Percentiles rank a stretch among this genome's conserved stretches.
These are phyloP conservation scores for Lanius ludovicianus DNA, from an alignment of 2,113 vertebrate genomes.

Conservation along the genomic window DNA sequence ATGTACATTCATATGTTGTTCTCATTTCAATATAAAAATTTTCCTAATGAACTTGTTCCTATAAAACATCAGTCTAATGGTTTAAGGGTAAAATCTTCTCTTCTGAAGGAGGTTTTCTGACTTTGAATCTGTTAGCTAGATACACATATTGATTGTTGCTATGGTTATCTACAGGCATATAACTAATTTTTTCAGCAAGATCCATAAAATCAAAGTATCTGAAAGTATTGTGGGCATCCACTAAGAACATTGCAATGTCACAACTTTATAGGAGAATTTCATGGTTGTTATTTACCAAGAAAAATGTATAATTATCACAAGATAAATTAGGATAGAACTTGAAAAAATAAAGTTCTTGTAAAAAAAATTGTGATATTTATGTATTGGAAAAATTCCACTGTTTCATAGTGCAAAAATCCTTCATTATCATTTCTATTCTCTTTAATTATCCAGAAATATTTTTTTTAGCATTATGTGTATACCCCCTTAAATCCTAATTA, in stretches of 20 bases:
- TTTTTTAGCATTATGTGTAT: background rate
- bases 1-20: background rate
- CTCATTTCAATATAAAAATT: conserved; percentile 17
- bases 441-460: background rate
- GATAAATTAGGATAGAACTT: conserved; percentile 3
- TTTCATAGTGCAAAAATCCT: background rate
- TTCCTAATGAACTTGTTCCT: background rate
- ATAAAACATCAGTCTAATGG: background rate
- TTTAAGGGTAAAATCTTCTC: background rate
- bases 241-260: background rate
- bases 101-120: background rate
- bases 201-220: background rate
- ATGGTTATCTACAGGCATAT: background rate
- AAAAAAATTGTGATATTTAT: background rate
- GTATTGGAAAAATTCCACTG: background rate
- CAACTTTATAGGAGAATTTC: background rate
- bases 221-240: background rate
- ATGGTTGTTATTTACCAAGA: conserved; percentile 35
- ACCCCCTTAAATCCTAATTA: background rate
- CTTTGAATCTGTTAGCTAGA: conserved; percentile 15
- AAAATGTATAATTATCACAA: conserved; percentile 9
- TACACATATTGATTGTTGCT: conserved; percentile 11
- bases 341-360: conserved; percentile 4
- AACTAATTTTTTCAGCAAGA: conserved; percentile 18
- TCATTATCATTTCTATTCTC: background rate